Percentiles rank a stretch among this genome's conserved stretches.
Evolutionary conservation across 2,888 invertebrate genomes (phyloP).

Genomic region (Chironomus tentans): DNA sequence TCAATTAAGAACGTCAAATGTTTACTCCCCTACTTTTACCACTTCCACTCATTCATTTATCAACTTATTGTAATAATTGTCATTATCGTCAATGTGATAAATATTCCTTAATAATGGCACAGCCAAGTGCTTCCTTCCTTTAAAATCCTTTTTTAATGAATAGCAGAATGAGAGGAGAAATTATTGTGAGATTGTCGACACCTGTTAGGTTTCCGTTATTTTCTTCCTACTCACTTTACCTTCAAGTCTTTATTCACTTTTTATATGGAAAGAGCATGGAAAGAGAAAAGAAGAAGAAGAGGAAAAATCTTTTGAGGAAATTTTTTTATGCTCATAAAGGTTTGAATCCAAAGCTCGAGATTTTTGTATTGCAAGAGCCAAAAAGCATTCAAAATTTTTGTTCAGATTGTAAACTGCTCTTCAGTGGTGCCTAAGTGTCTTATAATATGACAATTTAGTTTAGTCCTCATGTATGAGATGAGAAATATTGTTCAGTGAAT

Average conservation of each 20-base stretch:
- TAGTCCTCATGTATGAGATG: too few species aligned
- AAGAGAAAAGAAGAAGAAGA: not conserved
- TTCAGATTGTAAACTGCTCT: too few species aligned
- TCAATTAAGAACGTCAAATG: too few species aligned
- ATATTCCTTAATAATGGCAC: not conserved
- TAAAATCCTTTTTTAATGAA: not conserved
- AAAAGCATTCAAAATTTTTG: too few species aligned
- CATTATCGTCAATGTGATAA: not conserved
- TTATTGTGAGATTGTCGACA: conserved; percentile 19
- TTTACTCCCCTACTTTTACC: too few species aligned
- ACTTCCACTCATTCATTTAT: too few species aligned
- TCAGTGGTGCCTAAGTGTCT: too few species aligned
- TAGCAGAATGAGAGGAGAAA: not conserved
- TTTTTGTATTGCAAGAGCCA: too few species aligned
- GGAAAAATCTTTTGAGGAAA: not conserved
- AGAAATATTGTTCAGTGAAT: too few species aligned
- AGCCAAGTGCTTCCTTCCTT: not conserved
- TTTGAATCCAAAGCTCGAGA: too few species aligned
- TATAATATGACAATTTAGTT: too few species aligned
- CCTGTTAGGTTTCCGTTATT: conserved; percentile 22
- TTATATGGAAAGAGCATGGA: not conserved
- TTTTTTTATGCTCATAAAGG: too few species aligned
- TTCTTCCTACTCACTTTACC: not conserved
- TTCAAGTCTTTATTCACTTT: not conserved
- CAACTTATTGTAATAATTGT: not conserved